Evolutionary conservation across 2,888 invertebrate species (phyloP).

Genomic region (Phalangium opilio): DNA sequence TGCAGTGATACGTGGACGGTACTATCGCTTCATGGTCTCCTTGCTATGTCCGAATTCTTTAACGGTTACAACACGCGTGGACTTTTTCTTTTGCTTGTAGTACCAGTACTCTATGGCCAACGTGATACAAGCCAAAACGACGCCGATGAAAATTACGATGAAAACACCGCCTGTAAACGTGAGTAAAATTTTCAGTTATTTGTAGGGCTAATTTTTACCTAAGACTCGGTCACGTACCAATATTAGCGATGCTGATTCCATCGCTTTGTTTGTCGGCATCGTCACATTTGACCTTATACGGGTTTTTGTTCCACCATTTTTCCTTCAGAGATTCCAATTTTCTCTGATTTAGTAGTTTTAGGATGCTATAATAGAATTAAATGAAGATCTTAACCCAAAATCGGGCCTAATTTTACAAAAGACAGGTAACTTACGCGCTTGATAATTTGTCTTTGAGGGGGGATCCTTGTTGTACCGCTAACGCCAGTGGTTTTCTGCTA

Average conservation of each 20-base stretch:
- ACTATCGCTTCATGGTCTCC: no score
- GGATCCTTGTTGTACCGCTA: slow-evolving; percentile 91
- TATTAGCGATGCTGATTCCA: slow-evolving; percentile 93
- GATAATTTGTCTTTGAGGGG: slow-evolving; percentile 86
- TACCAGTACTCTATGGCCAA: slow-evolving; percentile 68
- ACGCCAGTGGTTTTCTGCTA: slow-evolving; percentile 89
- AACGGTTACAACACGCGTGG: slow-evolving; percentile 14
- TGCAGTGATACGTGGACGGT: no score
- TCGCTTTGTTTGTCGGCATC: slow-evolving; percentile 85
- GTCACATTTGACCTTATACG: slow-evolving; percentile 48
- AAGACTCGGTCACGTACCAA: slow-evolving; percentile 40
- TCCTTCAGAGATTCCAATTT: slow-evolving; percentile 85
- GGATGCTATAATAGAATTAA: slow-evolving; percentile 56
- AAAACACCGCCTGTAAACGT: slow-evolving; percentile 57
- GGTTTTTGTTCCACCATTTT: slow-evolving; percentile 89
- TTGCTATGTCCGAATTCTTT: slow-evolving; percentile 8
- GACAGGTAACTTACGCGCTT: slow-evolving; percentile 67
- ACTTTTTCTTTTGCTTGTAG: slow-evolving; percentile 15
- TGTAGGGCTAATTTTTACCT: background rate
- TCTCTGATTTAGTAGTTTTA: slow-evolving; percentile 80
- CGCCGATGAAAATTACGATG: slow-evolving; percentile 91
- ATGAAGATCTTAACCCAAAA: no score
- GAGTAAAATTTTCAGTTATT: background rate
- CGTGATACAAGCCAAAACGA: slow-evolving; percentile 76
- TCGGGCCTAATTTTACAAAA: background rate